These are phyloP conservation scores for Pitta sordida DNA, from an alignment of 2,113 vertebrate genomes.

Conservation along the genomic window DNA sequence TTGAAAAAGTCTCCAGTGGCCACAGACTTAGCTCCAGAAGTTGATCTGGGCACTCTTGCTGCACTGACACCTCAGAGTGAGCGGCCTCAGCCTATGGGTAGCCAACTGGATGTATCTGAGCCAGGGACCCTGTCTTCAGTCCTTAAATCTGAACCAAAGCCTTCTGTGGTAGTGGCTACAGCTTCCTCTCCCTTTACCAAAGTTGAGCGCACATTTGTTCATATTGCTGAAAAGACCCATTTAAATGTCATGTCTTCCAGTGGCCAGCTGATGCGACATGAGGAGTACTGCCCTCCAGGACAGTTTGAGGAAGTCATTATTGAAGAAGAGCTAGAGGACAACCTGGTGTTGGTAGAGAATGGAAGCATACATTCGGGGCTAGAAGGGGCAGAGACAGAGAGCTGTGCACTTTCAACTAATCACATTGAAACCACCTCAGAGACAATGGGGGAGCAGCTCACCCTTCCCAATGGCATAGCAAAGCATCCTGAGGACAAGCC, in stretches of 20 bases:
- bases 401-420: conserved; percentile 28
- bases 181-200: conserved; percentile 93
- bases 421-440: conserved; percentile 39
- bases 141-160: conserved; percentile 85
- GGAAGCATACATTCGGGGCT: conserved; percentile 43
- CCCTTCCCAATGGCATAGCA: conserved; percentile 22
- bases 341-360: conserved; percentile 33
- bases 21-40: conserved; percentile 77
- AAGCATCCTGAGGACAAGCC: conserved; percentile 19
- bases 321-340: conserved; percentile 60
- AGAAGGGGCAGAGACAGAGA: conserved; percentile 58
- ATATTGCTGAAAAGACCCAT: conserved; percentile 93
- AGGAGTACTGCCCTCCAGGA: conserved; percentile 65
- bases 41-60: conserved; percentile 81
- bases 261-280: conserved; percentile 71
- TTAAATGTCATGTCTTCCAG: conserved; percentile 92
- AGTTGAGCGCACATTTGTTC: conserved; percentile 94
- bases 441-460: conserved; percentile 7
- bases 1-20: conserved; percentile 86
- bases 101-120: conserved; percentile 82
- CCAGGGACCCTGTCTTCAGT: conserved; percentile 85
- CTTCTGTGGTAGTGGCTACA: conserved; percentile 67
- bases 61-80: conserved; percentile 78
- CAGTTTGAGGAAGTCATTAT: conserved; percentile 63
- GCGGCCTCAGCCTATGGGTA: conserved; percentile 76